Percentiles rank a stretch among this genome's conserved stretches.
Evolutionary conservation across 2,888 invertebrate species (phyloP).

Genomic region (Carcina quercana): DNA sequence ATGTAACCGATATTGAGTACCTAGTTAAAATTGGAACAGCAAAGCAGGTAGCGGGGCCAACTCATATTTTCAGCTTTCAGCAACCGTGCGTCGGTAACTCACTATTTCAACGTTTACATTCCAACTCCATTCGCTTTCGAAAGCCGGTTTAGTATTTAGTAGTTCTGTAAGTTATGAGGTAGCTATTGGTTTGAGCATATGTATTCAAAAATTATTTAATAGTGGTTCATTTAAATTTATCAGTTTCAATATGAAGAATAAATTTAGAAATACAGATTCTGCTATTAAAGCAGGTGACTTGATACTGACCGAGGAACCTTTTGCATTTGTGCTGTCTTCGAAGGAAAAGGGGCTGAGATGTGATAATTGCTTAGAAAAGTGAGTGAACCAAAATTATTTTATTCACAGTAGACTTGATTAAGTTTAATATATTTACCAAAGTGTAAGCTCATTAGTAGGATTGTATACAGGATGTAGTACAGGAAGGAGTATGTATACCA

Average conservation of each 20-base stretch:
- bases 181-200: background rate
- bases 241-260: constrained; percentile 69
- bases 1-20: constrained; percentile 50
- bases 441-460: too few species aligned
- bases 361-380: constrained; percentile 85
- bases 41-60: constrained; percentile 57
- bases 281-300: constrained; percentile 77
- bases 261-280: constrained; percentile 44
- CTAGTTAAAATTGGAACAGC: constrained; percentile 52
- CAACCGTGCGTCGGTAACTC: constrained; percentile 30
- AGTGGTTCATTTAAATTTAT: too few species aligned
- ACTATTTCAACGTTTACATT: constrained; percentile 35
- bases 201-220: constrained; percentile 1
- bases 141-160: constrained; percentile 15
- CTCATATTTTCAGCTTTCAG: constrained; percentile 46
- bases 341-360: constrained; percentile 81
- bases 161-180: background rate
- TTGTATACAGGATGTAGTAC: too few species aligned
- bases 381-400: too few species aligned
- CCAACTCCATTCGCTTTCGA: constrained; percentile 36
- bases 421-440: too few species aligned
- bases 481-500: too few species aligned
- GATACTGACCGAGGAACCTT: constrained; percentile 83
- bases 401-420: too few species aligned
- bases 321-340: constrained; percentile 81